A percentile compares a stretch with the other conserved stretches of the same genome.
Conservation (phyloP, 2,888 invertebrate genomes). For the Leptura quadrifasciata region DNA sequence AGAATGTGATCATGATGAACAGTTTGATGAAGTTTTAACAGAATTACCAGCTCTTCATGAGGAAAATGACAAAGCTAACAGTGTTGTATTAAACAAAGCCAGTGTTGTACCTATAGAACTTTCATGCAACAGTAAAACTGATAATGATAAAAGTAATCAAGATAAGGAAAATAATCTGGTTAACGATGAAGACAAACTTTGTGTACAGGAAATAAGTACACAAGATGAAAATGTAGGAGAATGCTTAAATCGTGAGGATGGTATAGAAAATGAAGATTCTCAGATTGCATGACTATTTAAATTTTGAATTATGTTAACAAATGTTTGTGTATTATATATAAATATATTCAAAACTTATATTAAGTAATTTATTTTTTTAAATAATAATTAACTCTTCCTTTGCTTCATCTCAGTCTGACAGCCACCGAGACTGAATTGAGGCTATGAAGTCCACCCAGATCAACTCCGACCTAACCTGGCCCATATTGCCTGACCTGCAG, state of each 20-base stretch:
- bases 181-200: not conserved
- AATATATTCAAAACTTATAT: slow-evolving; percentile 10
- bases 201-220: not conserved
- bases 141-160: not conserved
- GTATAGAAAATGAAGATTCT: not conserved
- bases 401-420: too few relatives aligned
- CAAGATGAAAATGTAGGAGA: not conserved
- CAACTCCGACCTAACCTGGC: too few relatives aligned
- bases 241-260: not conserved
- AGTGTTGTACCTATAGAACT: not conserved
- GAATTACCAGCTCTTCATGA: slow-evolving; percentile 22
- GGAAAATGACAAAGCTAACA: slow-evolving; percentile 4
- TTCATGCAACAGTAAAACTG: not conserved
- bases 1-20: slow-evolving; percentile 13
- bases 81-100: not conserved
- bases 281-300: slow-evolving; percentile 5
- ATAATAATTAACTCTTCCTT: too few relatives aligned
- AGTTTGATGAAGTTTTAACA: slow-evolving; percentile 11
- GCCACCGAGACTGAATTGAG: too few relatives aligned
- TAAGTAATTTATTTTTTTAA: too few relatives aligned
- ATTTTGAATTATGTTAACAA: not conserved
- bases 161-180: slow-evolving; percentile 21
- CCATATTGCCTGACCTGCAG: too few relatives aligned
- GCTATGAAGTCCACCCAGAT: too few relatives aligned
- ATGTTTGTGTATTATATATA: not conserved